Evolutionary conservation across 2,113 vertebrate species (phyloP).

Genomic region (Harpagus bidentatus): DNA sequence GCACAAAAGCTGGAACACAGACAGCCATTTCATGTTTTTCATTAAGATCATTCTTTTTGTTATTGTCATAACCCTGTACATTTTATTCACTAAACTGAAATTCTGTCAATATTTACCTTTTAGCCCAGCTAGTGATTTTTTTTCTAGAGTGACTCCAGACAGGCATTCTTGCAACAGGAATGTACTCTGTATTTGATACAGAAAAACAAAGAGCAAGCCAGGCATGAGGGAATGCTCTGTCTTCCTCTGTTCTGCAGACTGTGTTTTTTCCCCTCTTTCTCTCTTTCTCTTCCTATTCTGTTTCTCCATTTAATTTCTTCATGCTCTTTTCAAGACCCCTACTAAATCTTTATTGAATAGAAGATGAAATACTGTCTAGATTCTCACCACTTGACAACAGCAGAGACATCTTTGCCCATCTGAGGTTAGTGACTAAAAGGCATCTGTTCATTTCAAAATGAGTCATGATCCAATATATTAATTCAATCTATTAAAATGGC

Average conservation of each 20-base stretch:
- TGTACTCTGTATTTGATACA: not conserved
- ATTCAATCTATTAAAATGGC: not conserved
- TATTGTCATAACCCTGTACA: accelerated
- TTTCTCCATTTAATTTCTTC: not conserved
- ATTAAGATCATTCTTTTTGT: not conserved
- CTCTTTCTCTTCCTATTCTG: not conserved
- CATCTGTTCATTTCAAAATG: not conserved
- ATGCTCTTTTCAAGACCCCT: not conserved
- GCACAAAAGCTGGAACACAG: not conserved
- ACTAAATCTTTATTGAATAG: not conserved
- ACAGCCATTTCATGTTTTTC: not conserved
- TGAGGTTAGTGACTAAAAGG: not conserved
- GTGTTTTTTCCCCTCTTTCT: not conserved
- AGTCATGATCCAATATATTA: not conserved
- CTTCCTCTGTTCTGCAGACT: not conserved
- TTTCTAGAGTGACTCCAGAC: not conserved
- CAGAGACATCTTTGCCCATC: not conserved
- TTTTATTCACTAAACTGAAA: not conserved
- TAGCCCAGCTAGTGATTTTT: not conserved
- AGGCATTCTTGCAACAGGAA: not conserved
- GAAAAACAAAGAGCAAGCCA: not conserved
- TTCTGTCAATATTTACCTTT: not conserved
- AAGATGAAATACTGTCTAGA: not conserved
- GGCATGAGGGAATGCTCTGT: not conserved
- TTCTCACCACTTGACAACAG: not conserved